Base-by-base conservation (phyloP, 2,113 vertebrate genomes). In the Rutilus rutilus region DNA sequence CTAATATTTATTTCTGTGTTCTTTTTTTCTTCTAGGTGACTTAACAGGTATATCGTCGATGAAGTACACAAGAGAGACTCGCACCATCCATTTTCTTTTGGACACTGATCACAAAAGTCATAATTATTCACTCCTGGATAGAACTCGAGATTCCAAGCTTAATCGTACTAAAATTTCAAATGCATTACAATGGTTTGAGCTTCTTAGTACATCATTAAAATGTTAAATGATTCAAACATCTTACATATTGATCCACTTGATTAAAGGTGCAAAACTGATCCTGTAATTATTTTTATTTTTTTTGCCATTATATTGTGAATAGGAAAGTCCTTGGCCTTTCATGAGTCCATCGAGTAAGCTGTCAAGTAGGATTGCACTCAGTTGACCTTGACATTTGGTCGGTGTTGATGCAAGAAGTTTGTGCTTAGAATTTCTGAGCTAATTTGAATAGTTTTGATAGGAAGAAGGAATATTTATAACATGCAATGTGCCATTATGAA, bases 121-220 rank as follows among this genome's bases (percentile, higher is more conserved):
- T 74, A 82, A 85, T 89, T 85, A 87, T 82, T 85, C 57, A 30
- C 36, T 17, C 27, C 75, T 11, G 45, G 64, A 50, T 36, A 82
- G 52, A 78, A 60, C 77, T 50, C 15, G 78, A n/a, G 19, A 23
- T 8, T 45, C 27, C 11, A 36, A 25, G 23, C 3, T 47, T 45
- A 27, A 17, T 8, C 25, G n/a, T 54, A 19, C 39, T 5, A 75
- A 27, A 27, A 23, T 25, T 54, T 21, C 12, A 81, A 19, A 81
- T 76, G 52, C 21, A 6, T 27, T 62, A 39, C 30, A 33, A 36
- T 30, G 27, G 19, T 77, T 78, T 36, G 33, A 80, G 36, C 15
- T 27, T 42, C 15, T 25, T 45, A 60, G 21, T 14, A 79, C 21
- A 42, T 42, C 14, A 60, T 73, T n/a, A 75, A 27, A 50, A 50